A percentile compares a stretch with the other conserved stretches of the same genome.
These are phyloP conservation scores for Exephanes ischioxanthus DNA, from an alignment of 2,888 invertebrate genomes.

Conservation along the genomic window DNA sequence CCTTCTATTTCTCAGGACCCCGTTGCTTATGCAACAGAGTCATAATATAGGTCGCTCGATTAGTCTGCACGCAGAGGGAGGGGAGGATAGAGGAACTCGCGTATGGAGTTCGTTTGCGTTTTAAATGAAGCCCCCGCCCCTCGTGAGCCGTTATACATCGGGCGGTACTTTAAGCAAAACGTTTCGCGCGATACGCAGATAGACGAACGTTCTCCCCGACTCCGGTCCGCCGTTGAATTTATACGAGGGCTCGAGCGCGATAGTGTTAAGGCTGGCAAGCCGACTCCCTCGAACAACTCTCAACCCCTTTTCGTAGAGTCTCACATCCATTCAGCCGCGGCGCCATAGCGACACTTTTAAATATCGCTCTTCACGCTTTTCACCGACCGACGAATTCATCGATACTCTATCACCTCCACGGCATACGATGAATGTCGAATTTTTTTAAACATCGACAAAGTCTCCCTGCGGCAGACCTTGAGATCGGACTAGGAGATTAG, in stretches of 20 bases:
- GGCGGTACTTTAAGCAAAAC: conserved; percentile 26
- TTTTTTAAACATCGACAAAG: background rate
- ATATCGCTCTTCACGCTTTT: background rate
- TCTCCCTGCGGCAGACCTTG: background rate
- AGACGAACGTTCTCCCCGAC: conserved; percentile 70
- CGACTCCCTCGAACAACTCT: conserved; percentile 5
- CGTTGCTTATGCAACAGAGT: conserved; percentile 59
- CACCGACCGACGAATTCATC: background rate
- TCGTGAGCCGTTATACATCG: conserved; percentile 1
- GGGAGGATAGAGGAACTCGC: conserved; percentile 3
- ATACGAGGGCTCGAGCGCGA: conserved; percentile 12
- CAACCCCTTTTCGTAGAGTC: background rate
- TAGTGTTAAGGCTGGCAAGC: conserved; percentile 3
- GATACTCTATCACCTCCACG: background rate
- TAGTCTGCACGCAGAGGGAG: conserved; percentile 42
- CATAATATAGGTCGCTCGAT: conserved; percentile 48
- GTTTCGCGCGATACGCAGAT: conserved; percentile 19
- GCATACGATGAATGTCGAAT: background rate
- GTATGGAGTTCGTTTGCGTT: conserved; percentile 76
- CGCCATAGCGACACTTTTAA: conserved; percentile 12
- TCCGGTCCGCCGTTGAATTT: conserved; percentile 8
- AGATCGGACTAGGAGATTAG: background rate
- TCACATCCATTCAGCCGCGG: background rate
- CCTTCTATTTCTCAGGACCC: conserved; percentile 28
- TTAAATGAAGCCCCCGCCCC: conserved; percentile 71